Evolutionary conservation across 2,888 invertebrate genomes (phyloP).

Genomic region (Nematopogon swammerdamellus): DNA sequence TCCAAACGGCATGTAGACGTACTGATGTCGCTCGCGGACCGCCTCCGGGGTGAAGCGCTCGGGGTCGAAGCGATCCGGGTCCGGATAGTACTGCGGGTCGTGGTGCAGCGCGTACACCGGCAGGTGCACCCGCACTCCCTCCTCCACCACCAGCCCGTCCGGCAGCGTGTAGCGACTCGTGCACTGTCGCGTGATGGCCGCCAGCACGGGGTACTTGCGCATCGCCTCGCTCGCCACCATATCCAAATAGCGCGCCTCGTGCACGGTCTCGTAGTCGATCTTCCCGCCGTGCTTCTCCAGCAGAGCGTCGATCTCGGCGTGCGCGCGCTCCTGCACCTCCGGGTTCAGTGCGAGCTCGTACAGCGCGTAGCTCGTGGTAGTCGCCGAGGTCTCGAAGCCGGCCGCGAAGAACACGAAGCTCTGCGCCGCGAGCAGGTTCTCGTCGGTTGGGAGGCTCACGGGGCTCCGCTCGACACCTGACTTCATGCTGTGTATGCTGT

Average conservation of each 20-base stretch:
- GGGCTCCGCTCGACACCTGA: constrained; percentile 3
- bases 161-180: constrained; percentile 27
- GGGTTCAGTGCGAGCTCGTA: constrained; percentile 26
- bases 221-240: constrained; percentile 27
- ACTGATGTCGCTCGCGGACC: constrained; percentile 23
- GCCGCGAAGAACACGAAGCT: constrained; percentile 42
- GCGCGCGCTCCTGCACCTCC: constrained; percentile 17
- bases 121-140: constrained; percentile 28
- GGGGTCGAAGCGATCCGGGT: constrained; percentile 27
- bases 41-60: constrained; percentile 28
- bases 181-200: constrained; percentile 26
- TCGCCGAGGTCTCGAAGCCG: constrained; percentile 29
- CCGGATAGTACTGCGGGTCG: constrained; percentile 25
- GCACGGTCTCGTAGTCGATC: constrained; percentile 23
- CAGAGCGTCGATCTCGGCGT: constrained; percentile 23
- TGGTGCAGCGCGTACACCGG: constrained; percentile 29
- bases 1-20: constrained; percentile 34
- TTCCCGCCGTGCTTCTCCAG: constrained; percentile 16
- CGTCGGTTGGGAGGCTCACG: constrained; percentile 19
- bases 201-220: constrained; percentile 30
- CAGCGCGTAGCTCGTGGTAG: constrained; percentile 19
- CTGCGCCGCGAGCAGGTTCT: constrained; percentile 37
- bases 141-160: constrained; percentile 22
- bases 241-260: constrained; percentile 21
- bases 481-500: constrained; percentile 21